Evolutionary conservation across 2,888 invertebrate species (phyloP).

Genomic region (Dicycla oo): DNA sequence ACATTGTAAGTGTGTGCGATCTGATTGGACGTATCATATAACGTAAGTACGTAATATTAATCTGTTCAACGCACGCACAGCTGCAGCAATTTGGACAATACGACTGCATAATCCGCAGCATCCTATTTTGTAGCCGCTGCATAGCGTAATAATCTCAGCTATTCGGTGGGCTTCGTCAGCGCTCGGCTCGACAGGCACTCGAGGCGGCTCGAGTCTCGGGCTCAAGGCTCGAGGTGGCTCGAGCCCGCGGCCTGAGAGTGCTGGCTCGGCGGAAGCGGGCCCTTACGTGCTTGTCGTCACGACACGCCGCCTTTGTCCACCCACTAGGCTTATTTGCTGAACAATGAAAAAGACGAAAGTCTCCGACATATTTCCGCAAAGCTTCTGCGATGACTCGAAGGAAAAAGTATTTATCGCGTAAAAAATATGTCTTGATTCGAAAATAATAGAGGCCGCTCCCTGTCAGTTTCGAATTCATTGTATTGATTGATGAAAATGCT

Average conservation of each 20-base stretch:
- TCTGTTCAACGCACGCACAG: conserved; percentile 44
- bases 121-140: conserved; percentile 80
- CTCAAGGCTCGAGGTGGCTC: conserved; percentile 79
- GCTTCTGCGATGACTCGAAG: conserved; percentile 69
- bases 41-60: conserved; percentile 39
- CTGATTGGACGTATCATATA: conserved; percentile 18
- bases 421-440: conserved; percentile 78
- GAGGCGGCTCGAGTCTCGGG: conserved; percentile 78
- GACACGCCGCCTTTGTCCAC: conserved; percentile 89
- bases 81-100: conserved; percentile 65
- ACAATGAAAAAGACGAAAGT: conserved; percentile 89
- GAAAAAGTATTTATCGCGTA: conserved; percentile 75
- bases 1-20: conserved; percentile 27
- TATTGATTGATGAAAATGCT: conserved; percentile 87
- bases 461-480: conserved; percentile 81
- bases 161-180: conserved; percentile 87
- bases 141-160: conserved; percentile 84
- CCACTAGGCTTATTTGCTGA: conserved; percentile 90
- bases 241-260: conserved; percentile 81
- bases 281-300: conserved; percentile 87
- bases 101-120: conserved; percentile 77
- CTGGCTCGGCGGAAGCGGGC: conserved; percentile 89
- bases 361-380: conserved; percentile 81
- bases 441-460: conserved; percentile 77
- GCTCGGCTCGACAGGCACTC: conserved; percentile 85